Evolutionary conservation across 2,888 invertebrate genomes (phyloP).

Genomic region (Callyntrura sp.): DNA sequence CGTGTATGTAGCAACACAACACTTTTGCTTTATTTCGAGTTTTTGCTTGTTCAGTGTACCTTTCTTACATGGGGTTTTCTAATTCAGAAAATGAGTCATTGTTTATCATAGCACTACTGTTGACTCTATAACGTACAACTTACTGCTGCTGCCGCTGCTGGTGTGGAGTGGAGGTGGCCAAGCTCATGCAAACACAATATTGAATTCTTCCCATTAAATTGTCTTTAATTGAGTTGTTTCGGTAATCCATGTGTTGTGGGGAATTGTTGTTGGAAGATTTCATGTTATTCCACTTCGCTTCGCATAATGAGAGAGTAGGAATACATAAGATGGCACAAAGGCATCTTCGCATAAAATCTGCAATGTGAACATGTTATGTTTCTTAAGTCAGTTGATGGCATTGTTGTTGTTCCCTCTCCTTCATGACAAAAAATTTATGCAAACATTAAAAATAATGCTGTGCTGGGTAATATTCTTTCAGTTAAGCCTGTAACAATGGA

Average conservation of each 20-base stretch:
- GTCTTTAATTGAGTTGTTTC: constrained; percentile 36
- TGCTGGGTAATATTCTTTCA: background rate
- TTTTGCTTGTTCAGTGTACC: background rate
- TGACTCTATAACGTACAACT: no score
- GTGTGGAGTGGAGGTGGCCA: constrained; percentile 4
- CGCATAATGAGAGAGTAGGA: no score
- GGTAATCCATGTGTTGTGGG: background rate
- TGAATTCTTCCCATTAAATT: no score
- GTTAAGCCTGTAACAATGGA: background rate
- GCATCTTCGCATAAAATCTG: no score
- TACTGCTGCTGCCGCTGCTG: no score
- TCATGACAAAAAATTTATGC: background rate
- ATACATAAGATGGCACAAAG: background rate
- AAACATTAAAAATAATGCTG: no score
- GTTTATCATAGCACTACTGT: constrained; percentile 36
- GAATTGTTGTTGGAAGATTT: constrained; percentile 15
- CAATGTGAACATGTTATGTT: no score
- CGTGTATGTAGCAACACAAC: constrained; percentile 19
- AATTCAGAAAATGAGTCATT: constrained; percentile 58
- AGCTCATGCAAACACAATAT: background rate
- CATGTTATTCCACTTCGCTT: background rate
- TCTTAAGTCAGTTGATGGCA: background rate
- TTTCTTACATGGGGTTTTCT: constrained; percentile 37
- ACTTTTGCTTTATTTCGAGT: background rate
- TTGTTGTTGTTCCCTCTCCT: background rate